A percentile compares a stretch with the other conserved stretches of the same genome.
Conservation (phyloP, 1,140 invertebrate genomes). For the Episyrphus balteatus region DNA sequence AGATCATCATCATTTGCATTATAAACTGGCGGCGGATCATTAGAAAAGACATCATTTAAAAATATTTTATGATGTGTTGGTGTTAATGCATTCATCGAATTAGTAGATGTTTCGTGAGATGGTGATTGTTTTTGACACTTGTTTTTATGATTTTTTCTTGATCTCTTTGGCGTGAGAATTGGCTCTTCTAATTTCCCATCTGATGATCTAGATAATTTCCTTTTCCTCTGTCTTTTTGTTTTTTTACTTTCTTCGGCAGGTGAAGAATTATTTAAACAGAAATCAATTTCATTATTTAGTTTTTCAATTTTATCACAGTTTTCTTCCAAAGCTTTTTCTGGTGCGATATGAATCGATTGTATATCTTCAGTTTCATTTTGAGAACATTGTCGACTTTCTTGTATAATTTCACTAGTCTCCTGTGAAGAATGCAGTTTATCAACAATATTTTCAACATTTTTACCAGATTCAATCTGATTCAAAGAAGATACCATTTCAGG, state of each 20-base stretch:
- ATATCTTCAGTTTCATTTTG: neutral
- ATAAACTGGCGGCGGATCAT: neutral
- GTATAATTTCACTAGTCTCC: neutral
- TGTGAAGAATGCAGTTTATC: neutral
- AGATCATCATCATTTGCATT: slow-evolving; percentile 3
- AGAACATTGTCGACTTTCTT: neutral
- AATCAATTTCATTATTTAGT: too few relatives aligned
- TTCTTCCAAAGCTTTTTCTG: neutral
- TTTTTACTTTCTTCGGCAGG: too few relatives aligned
- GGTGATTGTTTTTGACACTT: neutral
- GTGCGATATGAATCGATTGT: too few relatives aligned
- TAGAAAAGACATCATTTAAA: neutral
- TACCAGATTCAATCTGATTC: neutral
- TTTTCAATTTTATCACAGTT: too few relatives aligned
- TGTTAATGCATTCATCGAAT: neutral
- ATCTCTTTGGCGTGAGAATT: too few relatives aligned
- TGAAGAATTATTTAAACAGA: too few relatives aligned
- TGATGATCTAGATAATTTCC: too few relatives aligned
- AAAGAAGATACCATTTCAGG: neutral
- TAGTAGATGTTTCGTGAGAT: neutral
- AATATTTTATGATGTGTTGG: neutral
- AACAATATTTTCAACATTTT: neutral
- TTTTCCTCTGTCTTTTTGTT: too few relatives aligned
- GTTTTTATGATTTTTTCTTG: neutral
- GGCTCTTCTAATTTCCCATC: too few relatives aligned